Evolutionary conservation across 1,140 invertebrate genomes (phyloP).

Genomic region (Calliphora vicina): DNA sequence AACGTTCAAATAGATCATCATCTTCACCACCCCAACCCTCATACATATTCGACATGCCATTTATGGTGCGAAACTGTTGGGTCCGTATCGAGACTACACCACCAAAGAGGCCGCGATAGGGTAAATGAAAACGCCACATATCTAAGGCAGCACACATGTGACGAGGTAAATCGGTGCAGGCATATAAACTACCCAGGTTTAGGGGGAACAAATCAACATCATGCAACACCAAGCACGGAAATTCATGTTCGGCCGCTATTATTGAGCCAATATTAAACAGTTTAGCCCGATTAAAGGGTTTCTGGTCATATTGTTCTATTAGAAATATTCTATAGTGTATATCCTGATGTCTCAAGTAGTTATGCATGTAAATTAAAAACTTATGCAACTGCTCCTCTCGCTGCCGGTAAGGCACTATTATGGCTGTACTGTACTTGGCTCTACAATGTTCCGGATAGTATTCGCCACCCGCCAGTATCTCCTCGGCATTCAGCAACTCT

Average conservation of each 20-base stretch:
- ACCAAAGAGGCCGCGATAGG: constrained; percentile 77
- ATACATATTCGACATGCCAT: constrained; percentile 87
- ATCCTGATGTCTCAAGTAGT: constrained; percentile 85
- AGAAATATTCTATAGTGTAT: constrained; percentile 86
- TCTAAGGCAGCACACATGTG: constrained; percentile 94
- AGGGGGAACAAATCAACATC: constrained; percentile 95
- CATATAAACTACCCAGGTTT: constrained; percentile 89
- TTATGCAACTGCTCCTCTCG: constrained; percentile 79
- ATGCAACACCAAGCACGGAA: constrained; percentile 92
- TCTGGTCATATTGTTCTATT: constrained; percentile 82
- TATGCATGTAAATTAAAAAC: constrained; percentile 89
- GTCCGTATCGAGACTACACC: constrained; percentile 78
- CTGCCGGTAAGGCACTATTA: constrained; percentile 90
- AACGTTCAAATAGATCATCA: constrained; percentile 82
- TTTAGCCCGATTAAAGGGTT: constrained; percentile 91
- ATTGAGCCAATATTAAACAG: constrained; percentile 91
- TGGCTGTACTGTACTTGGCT: constrained; percentile 79
- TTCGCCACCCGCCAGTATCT: constrained; percentile 51
- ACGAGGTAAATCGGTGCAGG: constrained; percentile 84
- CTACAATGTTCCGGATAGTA: constrained; percentile 73
- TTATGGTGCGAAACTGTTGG: constrained; percentile 78
- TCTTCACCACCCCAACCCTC: constrained; percentile 92
- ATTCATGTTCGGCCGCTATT: constrained; percentile 76
- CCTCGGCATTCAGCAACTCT: constrained; percentile 45
- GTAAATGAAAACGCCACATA: constrained; percentile 83